Percentiles rank a stretch among this genome's conserved stretches.
phyloP scores from a whole-genome alignment of 1,140 invertebrate species.

The Tachypleus tridentatus region DNA sequence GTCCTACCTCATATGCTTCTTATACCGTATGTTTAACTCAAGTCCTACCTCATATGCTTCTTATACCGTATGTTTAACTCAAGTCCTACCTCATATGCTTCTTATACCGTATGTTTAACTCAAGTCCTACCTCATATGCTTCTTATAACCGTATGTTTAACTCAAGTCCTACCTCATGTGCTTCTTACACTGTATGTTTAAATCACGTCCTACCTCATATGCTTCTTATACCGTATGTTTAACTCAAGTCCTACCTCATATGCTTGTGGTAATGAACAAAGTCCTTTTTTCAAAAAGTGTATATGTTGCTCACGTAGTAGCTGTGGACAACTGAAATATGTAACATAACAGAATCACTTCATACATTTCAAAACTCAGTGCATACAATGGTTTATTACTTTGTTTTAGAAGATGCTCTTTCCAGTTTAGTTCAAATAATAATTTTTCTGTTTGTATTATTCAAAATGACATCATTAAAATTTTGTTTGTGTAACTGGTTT shows the following conservation, averaged over 20 bases:
- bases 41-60: no score
- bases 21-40: no score
- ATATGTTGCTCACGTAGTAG: constrained; percentile 51
- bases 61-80: neutral
- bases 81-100: neutral
- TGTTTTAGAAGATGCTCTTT: constrained; percentile 4
- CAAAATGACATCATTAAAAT: no score
- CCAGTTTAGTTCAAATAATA: neutral
- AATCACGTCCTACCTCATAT: neutral
- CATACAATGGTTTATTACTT: neutral
- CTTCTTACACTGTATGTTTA: neutral
- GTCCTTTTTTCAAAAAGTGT: constrained; percentile 52
- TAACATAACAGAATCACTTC: constrained; percentile 3
- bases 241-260: constrained; percentile 46
- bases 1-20: no score
- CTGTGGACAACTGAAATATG: constrained; percentile 38
- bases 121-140: neutral
- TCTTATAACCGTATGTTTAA: neutral
- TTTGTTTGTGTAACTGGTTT: no score
- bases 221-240: neutral
- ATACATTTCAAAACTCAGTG: neutral
- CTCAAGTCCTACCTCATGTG: neutral
- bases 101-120: neutral
- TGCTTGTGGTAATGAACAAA: constrained; percentile 48
- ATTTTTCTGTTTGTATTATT: no score